Evolutionary conservation across 2,113 vertebrate genomes (phyloP).

Genomic region (Dipodomys stephensi): DNA sequence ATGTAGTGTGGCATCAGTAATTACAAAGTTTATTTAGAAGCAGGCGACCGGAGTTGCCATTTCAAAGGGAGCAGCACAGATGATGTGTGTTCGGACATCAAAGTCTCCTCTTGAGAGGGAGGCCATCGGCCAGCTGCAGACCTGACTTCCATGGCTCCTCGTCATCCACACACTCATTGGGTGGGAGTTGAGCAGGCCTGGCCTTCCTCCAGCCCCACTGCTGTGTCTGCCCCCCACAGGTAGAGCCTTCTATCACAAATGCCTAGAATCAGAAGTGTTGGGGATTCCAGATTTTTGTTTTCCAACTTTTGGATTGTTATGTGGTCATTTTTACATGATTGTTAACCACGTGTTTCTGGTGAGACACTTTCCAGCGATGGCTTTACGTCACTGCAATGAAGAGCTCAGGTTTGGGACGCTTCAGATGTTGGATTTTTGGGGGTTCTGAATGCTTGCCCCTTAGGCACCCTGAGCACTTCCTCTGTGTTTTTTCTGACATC

Average conservation of each 20-base stretch:
- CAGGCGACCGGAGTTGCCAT: rapidly evolving
- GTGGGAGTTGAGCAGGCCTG: rapidly evolving
- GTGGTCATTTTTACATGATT: not conserved
- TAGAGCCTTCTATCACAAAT: not conserved
- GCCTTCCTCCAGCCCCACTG: rapidly evolving
- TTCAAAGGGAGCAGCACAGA: not conserved
- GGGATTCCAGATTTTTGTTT: not conserved
- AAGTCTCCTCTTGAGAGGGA: not conserved
- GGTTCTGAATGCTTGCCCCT: rapidly evolving
- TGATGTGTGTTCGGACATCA: not conserved
- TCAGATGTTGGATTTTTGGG: not conserved
- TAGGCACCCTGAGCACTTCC: rapidly evolving
- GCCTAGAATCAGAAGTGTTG: not conserved
- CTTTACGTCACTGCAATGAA: too few species aligned
- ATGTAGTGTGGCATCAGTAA: not conserved
- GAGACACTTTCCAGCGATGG: too few species aligned
- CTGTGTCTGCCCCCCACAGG: not conserved
- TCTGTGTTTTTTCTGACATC: rapidly evolving
- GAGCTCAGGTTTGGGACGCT: not conserved
- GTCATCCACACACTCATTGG: rapidly evolving
- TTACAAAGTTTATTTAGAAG: not conserved
- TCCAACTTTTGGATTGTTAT: not conserved
- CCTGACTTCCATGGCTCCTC: rapidly evolving
- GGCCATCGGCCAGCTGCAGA: not conserved
- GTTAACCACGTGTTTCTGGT: too few species aligned